Conservation (phyloP, 1,140 invertebrate genomes). For the Oryzaephilus surinamensis region DNA sequence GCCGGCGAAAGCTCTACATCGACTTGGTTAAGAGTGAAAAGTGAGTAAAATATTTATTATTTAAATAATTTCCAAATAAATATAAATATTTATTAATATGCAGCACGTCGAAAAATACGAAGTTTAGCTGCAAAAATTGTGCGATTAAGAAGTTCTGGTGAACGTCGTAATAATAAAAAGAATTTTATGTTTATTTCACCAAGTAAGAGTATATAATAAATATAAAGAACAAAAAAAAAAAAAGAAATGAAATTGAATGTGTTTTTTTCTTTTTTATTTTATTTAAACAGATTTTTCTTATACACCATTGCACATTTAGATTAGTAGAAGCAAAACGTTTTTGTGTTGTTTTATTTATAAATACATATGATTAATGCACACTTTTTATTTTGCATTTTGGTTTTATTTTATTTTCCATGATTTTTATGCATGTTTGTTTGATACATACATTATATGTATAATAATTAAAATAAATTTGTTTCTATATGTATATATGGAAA, state of each 20-base stretch:
- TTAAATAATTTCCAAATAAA: background rate
- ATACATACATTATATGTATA: background rate
- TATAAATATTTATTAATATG: constrained; percentile 7
- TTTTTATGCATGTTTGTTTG: constrained; percentile 8
- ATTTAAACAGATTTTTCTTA: too few relatives aligned
- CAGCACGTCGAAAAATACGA: constrained; percentile 22
- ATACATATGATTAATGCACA: too few relatives aligned
- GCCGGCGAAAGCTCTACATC: constrained; percentile 81
- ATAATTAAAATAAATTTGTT: background rate
- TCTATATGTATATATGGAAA: background rate
- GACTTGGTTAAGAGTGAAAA: constrained; percentile 92
- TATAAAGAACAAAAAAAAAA: too few relatives aligned
- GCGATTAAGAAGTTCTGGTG: constrained; percentile 24
- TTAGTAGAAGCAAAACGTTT: too few relatives aligned
- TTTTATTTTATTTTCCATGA: background rate
- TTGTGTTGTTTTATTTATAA: too few relatives aligned
- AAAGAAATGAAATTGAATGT: too few relatives aligned
- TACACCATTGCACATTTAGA: too few relatives aligned
- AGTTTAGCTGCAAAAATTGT: constrained; percentile 28
- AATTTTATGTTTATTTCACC: constrained; percentile 27
- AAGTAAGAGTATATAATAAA: too few relatives aligned
- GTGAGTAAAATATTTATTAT: constrained; percentile 67
- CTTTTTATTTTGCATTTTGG: too few relatives aligned
- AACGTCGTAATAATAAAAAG: constrained; percentile 31
- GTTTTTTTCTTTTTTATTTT: too few relatives aligned